These are phyloP conservation scores for Myzus persicae DNA, from an alignment of 1,140 invertebrate genomes.

Conservation along the genomic window DNA sequence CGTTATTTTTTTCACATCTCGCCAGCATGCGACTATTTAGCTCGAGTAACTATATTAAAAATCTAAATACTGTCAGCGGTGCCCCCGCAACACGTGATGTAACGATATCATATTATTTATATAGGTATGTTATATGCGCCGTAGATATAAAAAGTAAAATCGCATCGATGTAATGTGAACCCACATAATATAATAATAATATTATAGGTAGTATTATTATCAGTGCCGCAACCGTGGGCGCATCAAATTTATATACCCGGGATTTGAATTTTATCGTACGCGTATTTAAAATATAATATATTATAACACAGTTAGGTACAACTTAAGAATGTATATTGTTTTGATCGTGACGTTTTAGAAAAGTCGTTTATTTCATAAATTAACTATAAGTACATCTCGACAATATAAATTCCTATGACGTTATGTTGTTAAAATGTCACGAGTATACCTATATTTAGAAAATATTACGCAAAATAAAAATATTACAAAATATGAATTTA, in stretches of 20 bases:
- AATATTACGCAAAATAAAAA: neutral
- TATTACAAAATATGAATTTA: neutral
- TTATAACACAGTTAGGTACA: neutral
- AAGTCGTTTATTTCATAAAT: neutral
- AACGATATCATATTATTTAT: neutral
- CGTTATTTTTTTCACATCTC: constrained; percentile 27
- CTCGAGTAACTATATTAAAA: neutral
- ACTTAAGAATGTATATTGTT: neutral
- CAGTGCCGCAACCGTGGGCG: neutral
- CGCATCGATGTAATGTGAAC: neutral
- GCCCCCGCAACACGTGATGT: constrained; percentile 18
- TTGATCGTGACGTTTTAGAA: neutral
- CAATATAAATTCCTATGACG: neutral
- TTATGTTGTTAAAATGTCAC: neutral
- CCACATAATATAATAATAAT: neutral
- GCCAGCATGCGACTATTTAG: neutral
- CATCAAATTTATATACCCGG: neutral
- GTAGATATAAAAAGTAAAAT: neutral
- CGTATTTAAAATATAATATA: neutral
- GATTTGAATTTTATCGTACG: neutral
- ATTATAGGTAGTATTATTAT: neutral
- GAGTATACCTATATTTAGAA: neutral
- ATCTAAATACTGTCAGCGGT: constrained; percentile 1
- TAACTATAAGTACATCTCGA: neutral
- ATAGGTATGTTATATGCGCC: neutral